Evolutionary conservation across 2,797 vertebrate species (phyloP), one percentile per base, ranked within the genome.

Genomic region (Xenops minutus): DNA sequence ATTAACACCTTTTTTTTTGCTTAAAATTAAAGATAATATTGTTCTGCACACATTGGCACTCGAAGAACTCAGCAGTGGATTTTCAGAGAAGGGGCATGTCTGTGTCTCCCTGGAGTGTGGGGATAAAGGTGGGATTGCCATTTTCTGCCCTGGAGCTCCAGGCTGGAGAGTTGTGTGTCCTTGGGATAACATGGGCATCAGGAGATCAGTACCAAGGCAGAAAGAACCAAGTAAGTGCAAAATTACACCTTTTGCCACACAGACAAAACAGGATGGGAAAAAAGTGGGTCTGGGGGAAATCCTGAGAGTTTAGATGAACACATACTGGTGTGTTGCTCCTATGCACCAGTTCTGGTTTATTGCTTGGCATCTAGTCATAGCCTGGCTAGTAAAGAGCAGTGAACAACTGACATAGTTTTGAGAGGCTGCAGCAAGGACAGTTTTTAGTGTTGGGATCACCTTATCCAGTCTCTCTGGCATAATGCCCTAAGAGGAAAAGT

Each of bases 131-230:
- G 34, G 7, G 3, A 43, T 34, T 41, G 10, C 20, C 5, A 3
- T 9, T n/a, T 21, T 27, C 22, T 34, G 14, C 30, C 23, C 13
- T 51, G 62, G 17, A 74, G 9, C 6, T 39, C 41, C 52, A 16
- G 21, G 8, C 5, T 14, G 34, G 37, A 74, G 26, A 37, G 8
- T 11, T 1, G 0, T 0, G 0, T 15, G 26, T 63, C 30, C 12
- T 8, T 16, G 14, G 37, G 21, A 19, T 37, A 56, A 66, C 8
- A 4, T 5, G 6, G 36, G 12, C 6, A 3, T 12, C 0, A 0
- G 41, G 61, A 88, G 9, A 7, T 76, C 55, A 55, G 26, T 36
- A 30, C 17, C 22, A 49, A 59, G 24, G 10, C 1, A 2, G 12
- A 11, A 72, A 92, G 41, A 9, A 49, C 16, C 10, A 15, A 44